These are phyloP conservation scores for Microplitis manilae DNA, from an alignment of 2,888 invertebrate genomes.

Conservation along the genomic window DNA sequence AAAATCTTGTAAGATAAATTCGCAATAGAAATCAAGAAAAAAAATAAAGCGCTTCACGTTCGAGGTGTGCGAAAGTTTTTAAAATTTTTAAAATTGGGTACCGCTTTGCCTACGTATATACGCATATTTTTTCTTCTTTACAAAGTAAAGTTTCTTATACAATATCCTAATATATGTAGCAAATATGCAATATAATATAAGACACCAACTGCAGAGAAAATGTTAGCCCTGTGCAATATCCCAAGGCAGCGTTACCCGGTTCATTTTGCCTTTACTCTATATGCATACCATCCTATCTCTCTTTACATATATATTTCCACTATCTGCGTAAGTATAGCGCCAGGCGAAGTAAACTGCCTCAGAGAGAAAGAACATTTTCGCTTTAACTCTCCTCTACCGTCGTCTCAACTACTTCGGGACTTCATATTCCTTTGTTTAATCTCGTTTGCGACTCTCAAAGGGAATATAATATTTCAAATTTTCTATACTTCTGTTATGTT, in stretches of 20 bases:
- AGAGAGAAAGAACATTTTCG: background rate
- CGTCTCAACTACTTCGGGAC: slow-evolving; percentile 37
- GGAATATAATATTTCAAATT: slow-evolving; percentile 27
- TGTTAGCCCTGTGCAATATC: slow-evolving; percentile 9
- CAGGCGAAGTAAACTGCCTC: background rate
- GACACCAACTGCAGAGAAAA: slow-evolving; percentile 11
- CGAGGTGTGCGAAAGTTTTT: too few species aligned
- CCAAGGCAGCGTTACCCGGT: slow-evolving; percentile 56
- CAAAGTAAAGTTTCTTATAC: background rate
- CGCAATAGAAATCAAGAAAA: too few species aligned
- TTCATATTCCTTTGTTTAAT: slow-evolving; percentile 61
- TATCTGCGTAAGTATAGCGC: slow-evolving; percentile 6
- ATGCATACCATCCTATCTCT: slow-evolving; percentile 64
- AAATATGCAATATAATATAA: slow-evolving; percentile 7
- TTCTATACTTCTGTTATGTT: slow-evolving; percentile 11
- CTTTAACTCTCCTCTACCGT: slow-evolving; percentile 19
- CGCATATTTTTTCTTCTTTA: too few species aligned
- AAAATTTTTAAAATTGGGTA: too few species aligned
- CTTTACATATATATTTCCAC: slow-evolving; percentile 36
- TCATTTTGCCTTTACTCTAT: slow-evolving; percentile 70
- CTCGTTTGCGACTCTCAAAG: slow-evolving; percentile 50
- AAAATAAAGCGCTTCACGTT: too few species aligned
- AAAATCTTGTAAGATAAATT: too few species aligned
- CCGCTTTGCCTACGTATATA: too few species aligned
- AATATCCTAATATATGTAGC: background rate